These are phyloP conservation scores for Caracal caracal DNA, from an alignment of 2,113 vertebrate genomes.

Conservation along the genomic window DNA sequence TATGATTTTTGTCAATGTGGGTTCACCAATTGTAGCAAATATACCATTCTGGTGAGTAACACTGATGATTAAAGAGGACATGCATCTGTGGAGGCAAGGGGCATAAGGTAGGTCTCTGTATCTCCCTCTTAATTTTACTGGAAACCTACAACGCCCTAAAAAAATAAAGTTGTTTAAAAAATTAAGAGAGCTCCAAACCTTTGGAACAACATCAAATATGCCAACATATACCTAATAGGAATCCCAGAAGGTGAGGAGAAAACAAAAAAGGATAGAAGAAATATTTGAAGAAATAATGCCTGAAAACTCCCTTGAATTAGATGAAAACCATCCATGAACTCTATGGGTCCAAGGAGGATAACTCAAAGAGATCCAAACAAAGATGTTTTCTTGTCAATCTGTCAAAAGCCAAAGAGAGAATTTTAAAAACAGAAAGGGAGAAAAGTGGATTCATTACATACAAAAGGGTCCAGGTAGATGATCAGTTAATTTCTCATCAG, in stretches of 20 bases:
- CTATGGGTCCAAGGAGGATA: background rate
- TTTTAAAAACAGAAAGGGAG: background rate
- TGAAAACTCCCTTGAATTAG: background rate
- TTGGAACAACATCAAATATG: background rate
- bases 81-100: background rate
- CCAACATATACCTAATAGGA: background rate
- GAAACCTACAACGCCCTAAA: background rate
- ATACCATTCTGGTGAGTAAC: background rate
- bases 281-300: background rate
- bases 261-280: background rate
- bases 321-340: background rate
- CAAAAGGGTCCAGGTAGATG: background rate
- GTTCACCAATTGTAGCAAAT: background rate
- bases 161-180: background rate
- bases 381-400: background rate
- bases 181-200: background rate
- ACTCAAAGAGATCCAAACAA: background rate
- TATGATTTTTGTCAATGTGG: background rate
- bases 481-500: background rate
- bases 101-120: background rate
- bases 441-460: background rate
- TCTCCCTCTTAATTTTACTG: background rate
- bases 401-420: background rate
- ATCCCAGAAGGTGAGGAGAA: background rate
- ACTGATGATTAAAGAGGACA: too few species aligned